phyloP scores from a whole-genome alignment of 2,888 invertebrate species.

The Tridacna crocea region DNA sequence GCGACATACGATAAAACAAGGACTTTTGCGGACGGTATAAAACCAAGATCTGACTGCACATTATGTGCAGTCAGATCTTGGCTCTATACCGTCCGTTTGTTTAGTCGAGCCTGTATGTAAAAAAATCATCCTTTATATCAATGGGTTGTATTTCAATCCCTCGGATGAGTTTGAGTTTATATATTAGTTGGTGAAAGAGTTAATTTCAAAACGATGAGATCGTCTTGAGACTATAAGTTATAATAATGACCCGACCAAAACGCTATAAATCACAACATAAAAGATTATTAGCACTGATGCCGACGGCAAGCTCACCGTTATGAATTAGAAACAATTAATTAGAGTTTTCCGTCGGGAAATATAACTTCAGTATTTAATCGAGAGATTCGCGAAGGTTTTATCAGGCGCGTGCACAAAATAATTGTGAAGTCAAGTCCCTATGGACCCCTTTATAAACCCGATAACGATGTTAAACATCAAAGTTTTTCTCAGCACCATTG shows the following conservation, averaged over 20 bases:
- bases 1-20: too few relatives aligned
- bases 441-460: slow-evolving; percentile 32
- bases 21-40: too few relatives aligned
- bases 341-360: slow-evolving; percentile 57
- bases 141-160: too few relatives aligned
- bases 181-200: too few relatives aligned
- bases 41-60: too few relatives aligned
- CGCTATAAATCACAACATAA: slow-evolving; percentile 25
- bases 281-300: slow-evolving; percentile 50
- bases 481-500: slow-evolving; percentile 17
- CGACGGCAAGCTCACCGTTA: slow-evolving; percentile 55
- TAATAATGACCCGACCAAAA: slow-evolving; percentile 27
- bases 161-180: too few relatives aligned
- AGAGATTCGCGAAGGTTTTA: slow-evolving; percentile 52
- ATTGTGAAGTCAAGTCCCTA: slow-evolving; percentile 52
- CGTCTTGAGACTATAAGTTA: slow-evolving; percentile 26
- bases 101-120: too few relatives aligned
- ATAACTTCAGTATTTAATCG: slow-evolving; percentile 63
- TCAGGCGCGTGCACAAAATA: slow-evolving; percentile 51
- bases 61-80: too few relatives aligned
- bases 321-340: slow-evolving; percentile 65
- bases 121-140: too few relatives aligned
- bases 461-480: slow-evolving; percentile 53
- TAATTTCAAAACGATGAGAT: slow-evolving; percentile 16
- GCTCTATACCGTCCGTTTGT: too few relatives aligned